phyloP scores from a whole-genome alignment of 2,888 invertebrate species.

The Metellina segmentata region DNA sequence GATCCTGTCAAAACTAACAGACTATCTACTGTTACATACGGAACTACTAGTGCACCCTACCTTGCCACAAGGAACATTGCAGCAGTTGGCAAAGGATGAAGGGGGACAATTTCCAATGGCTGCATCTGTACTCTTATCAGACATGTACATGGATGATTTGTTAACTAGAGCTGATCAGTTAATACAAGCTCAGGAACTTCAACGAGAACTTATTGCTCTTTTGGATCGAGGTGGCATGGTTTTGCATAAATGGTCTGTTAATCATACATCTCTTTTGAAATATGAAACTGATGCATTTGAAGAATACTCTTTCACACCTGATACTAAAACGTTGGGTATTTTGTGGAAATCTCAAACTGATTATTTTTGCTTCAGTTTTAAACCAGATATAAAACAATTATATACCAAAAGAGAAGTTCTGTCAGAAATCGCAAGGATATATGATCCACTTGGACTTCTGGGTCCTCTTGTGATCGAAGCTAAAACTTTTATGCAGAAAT shows the following conservation, averaged over 20 bases:
- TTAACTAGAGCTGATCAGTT: neutral
- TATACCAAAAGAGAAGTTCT: conserved; percentile 23
- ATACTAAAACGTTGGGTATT: conserved; percentile 13
- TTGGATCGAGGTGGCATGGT: neutral
- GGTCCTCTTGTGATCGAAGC: neutral
- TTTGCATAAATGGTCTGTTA: neutral
- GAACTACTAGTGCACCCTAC: too few relatives aligned
- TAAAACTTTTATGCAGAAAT: conserved; percentile 24
- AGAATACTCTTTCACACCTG: neutral
- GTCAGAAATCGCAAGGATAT: neutral
- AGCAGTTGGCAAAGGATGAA: too few relatives aligned
- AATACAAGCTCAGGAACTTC: neutral
- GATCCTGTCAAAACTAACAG: too few relatives aligned
- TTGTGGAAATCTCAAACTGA: neutral
- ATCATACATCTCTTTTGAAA: neutral
- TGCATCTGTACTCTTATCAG: too few relatives aligned
- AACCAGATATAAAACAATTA: neutral
- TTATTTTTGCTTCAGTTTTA: conserved; percentile 1
- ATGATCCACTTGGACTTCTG: conserved; percentile 6
- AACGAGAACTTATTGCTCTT: neutral
- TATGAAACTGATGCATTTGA: neutral
- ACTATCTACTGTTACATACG: too few relatives aligned
- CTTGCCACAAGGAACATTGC: too few relatives aligned
- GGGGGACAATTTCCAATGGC: too few relatives aligned
- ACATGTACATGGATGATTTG: too few relatives aligned